These are phyloP conservation scores for Scolopax mira DNA, from an alignment of 2,113 vertebrate genomes.

Conservation along the genomic window DNA sequence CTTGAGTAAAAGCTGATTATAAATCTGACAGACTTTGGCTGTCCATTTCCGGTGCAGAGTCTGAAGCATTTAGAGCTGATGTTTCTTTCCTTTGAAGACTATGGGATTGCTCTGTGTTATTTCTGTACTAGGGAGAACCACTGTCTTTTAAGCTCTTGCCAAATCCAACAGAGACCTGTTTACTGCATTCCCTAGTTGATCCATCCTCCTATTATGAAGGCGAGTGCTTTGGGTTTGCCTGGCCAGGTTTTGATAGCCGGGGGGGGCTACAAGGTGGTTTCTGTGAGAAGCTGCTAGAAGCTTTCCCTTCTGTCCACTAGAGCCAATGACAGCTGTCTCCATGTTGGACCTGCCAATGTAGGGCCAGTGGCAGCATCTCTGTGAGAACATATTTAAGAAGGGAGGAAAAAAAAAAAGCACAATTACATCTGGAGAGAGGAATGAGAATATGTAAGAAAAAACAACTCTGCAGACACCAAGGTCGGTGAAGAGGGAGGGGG, in stretches of 20 bases:
- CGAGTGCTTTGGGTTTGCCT: not conserved
- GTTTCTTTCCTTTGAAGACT: not conserved
- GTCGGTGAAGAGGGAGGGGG: not conserved
- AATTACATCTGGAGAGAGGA: not conserved
- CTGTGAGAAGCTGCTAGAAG: not conserved
- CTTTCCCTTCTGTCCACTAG: not conserved
- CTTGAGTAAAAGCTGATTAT: not conserved
- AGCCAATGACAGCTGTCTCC: too few species aligned
- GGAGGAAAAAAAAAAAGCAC: too few species aligned
- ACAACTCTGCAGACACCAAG: not conserved
- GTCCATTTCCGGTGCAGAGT: not conserved
- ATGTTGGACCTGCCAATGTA: rapidly evolving
- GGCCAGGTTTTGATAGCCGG: not conserved
- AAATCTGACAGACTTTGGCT: not conserved
- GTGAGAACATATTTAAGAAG: not conserved
- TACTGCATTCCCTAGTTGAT: not conserved
- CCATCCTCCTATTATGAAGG: not conserved
- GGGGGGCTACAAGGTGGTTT: not conserved
- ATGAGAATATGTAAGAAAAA: not conserved
- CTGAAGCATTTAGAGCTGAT: not conserved
- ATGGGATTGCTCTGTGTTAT: not conserved
- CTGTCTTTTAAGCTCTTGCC: not conserved
- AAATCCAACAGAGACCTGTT: not conserved
- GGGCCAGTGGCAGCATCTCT: too few species aligned
- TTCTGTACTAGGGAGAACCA: not conserved